Conservation (phyloP, 2,888 invertebrate genomes). For the Chloromyia formosa region DNA sequence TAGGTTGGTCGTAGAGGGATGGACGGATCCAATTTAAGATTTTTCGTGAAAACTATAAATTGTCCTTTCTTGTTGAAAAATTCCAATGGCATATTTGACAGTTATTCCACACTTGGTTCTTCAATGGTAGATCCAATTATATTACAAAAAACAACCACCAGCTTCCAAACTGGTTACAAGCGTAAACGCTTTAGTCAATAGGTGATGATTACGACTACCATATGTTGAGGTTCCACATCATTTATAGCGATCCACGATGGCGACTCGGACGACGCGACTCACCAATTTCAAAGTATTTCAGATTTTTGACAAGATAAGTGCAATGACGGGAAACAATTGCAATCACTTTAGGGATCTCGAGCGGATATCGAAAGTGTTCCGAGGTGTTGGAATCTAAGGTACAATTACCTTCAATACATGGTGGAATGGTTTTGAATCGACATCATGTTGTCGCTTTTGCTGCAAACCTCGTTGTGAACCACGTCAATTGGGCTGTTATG, state of each 20-base stretch:
- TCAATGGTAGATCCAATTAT: too few relatives aligned
- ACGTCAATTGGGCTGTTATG: not conserved
- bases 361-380: slow-evolving; percentile 18
- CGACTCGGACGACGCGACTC: slow-evolving; percentile 17
- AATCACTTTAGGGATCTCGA: slow-evolving; percentile 39
- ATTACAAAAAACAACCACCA: too few relatives aligned
- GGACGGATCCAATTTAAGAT: too few relatives aligned
- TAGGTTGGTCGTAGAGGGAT: too few relatives aligned
- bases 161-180: too few relatives aligned
- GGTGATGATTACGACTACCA: not conserved
- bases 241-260: not conserved
- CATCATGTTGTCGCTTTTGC: not conserved
- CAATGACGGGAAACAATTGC: slow-evolving; percentile 39
- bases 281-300: slow-evolving; percentile 41
- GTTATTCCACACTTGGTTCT: too few relatives aligned
- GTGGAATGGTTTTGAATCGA: not conserved
- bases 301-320: slow-evolving; percentile 40
- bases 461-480: slow-evolving; percentile 9
- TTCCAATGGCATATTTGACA: too few relatives aligned
- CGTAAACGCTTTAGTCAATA: not conserved
- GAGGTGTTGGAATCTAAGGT: slow-evolving; percentile 1
- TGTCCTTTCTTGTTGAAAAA: too few relatives aligned
- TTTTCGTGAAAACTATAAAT: too few relatives aligned
- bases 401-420: slow-evolving; percentile 34
- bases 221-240: not conserved